Evolutionary conservation across 35 echinoderm and acorn worm genomes (phyloP).

Genomic region (Ophioderma brevispina): DNA sequence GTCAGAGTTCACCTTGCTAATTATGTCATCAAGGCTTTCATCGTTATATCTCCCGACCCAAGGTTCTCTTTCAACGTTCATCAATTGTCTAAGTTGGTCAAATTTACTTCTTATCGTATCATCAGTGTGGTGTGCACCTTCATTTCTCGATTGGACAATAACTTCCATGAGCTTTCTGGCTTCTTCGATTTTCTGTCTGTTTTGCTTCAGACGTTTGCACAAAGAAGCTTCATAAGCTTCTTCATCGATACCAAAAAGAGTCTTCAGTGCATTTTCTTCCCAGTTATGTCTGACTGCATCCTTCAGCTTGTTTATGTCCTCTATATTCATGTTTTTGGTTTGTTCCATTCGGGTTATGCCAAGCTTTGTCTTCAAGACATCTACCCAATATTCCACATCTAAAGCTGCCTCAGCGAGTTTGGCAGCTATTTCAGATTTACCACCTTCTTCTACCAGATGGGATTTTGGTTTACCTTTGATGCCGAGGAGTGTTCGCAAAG

Average conservation of each 20-base stretch:
- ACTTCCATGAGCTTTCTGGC: background rate
- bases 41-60: conserved; percentile 16
- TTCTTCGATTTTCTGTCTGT: background rate
- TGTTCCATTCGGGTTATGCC: conserved; percentile 11
- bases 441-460: background rate
- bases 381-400: conserved; percentile 29
- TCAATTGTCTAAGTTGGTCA: conserved; percentile 21
- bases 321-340: background rate
- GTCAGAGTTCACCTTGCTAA: conserved; percentile 20
- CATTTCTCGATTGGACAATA: background rate
- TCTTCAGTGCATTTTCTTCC: conserved; percentile 19
- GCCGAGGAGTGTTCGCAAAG: conserved; percentile 1
- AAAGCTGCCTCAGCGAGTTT: conserved; percentile 14
- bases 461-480: background rate
- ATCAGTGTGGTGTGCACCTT: conserved; percentile 5
- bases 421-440: background rate
- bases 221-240: background rate
- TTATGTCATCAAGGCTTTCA: conserved; percentile 14
- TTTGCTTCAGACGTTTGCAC: background rate
- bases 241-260: background rate
- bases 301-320: background rate
- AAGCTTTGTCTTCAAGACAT: conserved; percentile 8
- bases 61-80: background rate
- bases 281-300: background rate
- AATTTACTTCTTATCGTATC: background rate